Percentiles rank a stretch among this genome's conserved stretches.
Conservation (phyloP, 2,888 invertebrate species). For the Drosophila anomelani region DNA sequence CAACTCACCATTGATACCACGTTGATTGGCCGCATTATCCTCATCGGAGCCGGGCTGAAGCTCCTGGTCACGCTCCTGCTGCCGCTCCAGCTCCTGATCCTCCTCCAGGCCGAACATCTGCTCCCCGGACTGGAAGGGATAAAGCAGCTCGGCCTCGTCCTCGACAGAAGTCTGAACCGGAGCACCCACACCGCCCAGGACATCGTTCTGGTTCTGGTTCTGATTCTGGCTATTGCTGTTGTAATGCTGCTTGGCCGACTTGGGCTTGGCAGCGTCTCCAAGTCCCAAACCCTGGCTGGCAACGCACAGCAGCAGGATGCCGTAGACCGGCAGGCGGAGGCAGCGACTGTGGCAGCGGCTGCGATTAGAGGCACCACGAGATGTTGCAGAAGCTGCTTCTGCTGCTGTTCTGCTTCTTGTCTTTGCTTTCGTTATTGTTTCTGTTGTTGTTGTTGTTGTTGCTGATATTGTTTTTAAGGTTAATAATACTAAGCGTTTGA, state of each 20-base stretch:
- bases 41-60: conserved; percentile 69
- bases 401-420: conserved; percentile 38
- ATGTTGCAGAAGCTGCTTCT: conserved; percentile 33
- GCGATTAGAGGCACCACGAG: conserved; percentile 36
- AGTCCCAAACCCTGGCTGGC: conserved; percentile 48
- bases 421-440: conserved; percentile 47
- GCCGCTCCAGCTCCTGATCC: conserved; percentile 66
- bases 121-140: conserved; percentile 81
- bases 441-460: conserved; percentile 21
- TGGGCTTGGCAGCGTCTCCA: conserved; percentile 78
- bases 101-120: conserved; percentile 81
- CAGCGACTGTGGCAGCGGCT: conserved; percentile 40
- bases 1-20: conserved; percentile 82
- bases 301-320: conserved; percentile 59
- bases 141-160: conserved; percentile 81
- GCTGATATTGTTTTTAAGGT: conserved; percentile 63
- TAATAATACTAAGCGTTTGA: conserved; percentile 80
- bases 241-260: conserved; percentile 75
- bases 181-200: conserved; percentile 65
- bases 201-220: conserved; percentile 51
- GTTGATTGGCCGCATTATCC: conserved; percentile 76
- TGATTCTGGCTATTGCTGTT: conserved; percentile 54
- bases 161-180: conserved; percentile 83
- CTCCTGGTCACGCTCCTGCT: conserved; percentile 62
- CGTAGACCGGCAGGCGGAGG: conserved; percentile 46